These are phyloP conservation scores for Hoplodrina ambigua DNA, from an alignment of 2,888 invertebrate genomes.

Conservation along the genomic window DNA sequence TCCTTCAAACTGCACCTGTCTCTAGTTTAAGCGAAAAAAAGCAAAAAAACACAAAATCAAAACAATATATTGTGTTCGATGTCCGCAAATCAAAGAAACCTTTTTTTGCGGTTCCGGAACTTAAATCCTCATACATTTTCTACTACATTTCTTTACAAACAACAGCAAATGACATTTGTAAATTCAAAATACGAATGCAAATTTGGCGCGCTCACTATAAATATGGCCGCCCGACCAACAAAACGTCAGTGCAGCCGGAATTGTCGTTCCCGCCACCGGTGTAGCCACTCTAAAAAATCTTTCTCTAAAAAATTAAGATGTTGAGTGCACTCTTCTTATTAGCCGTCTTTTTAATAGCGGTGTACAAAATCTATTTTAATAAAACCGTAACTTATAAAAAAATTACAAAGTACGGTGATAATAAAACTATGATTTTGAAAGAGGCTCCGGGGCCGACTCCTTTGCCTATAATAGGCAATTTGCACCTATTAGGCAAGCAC, in stretches of 20 bases:
- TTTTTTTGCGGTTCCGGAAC: constrained; percentile 3
- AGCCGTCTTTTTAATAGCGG: constrained; percentile 71
- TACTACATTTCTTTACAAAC: constrained; percentile 1
- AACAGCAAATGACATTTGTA: constrained; percentile 42
- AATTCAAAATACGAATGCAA: constrained; percentile 69
- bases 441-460: constrained; percentile 92
- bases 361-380: constrained; percentile 78
- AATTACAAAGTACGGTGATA: constrained; percentile 71
- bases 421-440: constrained; percentile 69
- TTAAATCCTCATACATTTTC: background rate
- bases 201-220: constrained; percentile 69
- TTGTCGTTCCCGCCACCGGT: constrained; percentile 80
- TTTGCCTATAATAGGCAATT: constrained; percentile 92
- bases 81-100: constrained; percentile 5
- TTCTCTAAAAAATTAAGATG: constrained; percentile 79
- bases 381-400: constrained; percentile 72
- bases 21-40: too few relatives aligned
- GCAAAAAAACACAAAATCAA: too few relatives aligned
- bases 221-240: constrained; percentile 56
- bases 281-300: constrained; percentile 82
- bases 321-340: constrained; percentile 84
- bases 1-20: too few relatives aligned
- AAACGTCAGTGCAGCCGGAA: constrained; percentile 71
- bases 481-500: constrained; percentile 92
- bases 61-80: constrained; percentile 4